Base-by-base conservation (phyloP, 1,140 invertebrate species). In the Coenobita brevimanus region DNA sequence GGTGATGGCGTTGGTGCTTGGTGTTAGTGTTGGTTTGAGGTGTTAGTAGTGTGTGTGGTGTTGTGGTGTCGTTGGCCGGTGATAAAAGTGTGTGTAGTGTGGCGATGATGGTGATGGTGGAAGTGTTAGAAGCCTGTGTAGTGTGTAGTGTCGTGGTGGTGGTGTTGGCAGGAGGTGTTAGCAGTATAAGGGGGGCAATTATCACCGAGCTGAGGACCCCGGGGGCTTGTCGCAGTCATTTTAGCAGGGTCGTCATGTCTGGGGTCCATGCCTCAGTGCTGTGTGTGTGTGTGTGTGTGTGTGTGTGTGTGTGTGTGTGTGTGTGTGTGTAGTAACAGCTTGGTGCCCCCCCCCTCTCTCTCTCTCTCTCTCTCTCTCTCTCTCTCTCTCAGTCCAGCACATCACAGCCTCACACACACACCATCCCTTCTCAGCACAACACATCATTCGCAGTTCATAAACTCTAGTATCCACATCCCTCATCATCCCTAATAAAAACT, bases 161-260 rank as follows among this genome's bases (percentile, higher is more conserved):
- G 46, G 46, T 50, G 46, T 50, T 50, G 17, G 46, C 6, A 50
- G 6, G 46, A 43, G 15, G 33, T 38, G 2, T 41, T 41, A 6
- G 24, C 24, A 3, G 24, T 46, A 76, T 50, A 13, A 21, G 13
- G 33, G 33, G 73, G 33, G 21, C n/a, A 27, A 27, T 69, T 76
- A 21, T 33, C 17, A 41, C n/a, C 10, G 36, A 38, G 33, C 41
- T 76, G 3, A 41, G 57, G 24, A 27, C 41, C 80, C 76, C 33
- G 30, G n/a, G 60, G 84, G 73, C 76, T 79, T 80, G 75, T 80
- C 75, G 84, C 54, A 33, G 75, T 86, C 78, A 67, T 86, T 78
- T 86, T 60, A 60, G 17, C 75, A 21, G 57, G 60, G 83, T 67
- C 73, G 43, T 86, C 57, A 62, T 62, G 73, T 60, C 33, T 6